Conservation (phyloP, 2,888 invertebrate genomes). For the Trichogramma dendrolimi region DNA sequence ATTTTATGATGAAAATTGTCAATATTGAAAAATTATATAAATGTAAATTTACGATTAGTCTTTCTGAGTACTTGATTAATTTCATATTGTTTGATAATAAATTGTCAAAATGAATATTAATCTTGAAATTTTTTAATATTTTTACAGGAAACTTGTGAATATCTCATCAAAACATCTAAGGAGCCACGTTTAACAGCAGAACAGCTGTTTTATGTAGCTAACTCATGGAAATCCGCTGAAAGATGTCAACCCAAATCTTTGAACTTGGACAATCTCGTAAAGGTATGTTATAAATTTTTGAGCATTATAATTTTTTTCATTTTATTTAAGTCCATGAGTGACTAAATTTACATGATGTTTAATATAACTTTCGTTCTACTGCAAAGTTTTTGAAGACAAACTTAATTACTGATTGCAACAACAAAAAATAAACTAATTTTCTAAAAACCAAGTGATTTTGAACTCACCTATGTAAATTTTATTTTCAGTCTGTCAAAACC, state of each 20-base stretch:
- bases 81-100: not conserved
- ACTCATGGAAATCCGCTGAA: conserved; percentile 60
- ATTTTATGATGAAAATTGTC: conserved; percentile 7
- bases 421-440: conserved; percentile 1
- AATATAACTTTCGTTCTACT: conserved; percentile 45
- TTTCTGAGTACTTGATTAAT: conserved; percentile 39
- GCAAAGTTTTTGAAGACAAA: conserved; percentile 38
- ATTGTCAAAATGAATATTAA: not conserved
- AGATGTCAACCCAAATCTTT: conserved; percentile 56
- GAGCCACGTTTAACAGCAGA: conserved; percentile 50
- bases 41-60: conserved; percentile 49
- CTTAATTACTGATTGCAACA: conserved; percentile 12
- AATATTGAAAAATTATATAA: conserved; percentile 31
- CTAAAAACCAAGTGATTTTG: conserved; percentile 4
- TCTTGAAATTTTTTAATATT: conserved; percentile 8
- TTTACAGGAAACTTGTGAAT: conserved; percentile 53
- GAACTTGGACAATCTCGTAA: conserved; percentile 54
- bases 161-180: conserved; percentile 45
- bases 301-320: not conserved
- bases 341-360: conserved; percentile 1
- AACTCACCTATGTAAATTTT: conserved; percentile 15
- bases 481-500: conserved; percentile 51
- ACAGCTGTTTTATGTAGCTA: conserved; percentile 62
- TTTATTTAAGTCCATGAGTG: not conserved
- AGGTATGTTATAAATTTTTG: conserved; percentile 38